Evolutionary conservation across 1,140 invertebrate genomes (phyloP).

Genomic region (Lanistes nyassanus): DNA sequence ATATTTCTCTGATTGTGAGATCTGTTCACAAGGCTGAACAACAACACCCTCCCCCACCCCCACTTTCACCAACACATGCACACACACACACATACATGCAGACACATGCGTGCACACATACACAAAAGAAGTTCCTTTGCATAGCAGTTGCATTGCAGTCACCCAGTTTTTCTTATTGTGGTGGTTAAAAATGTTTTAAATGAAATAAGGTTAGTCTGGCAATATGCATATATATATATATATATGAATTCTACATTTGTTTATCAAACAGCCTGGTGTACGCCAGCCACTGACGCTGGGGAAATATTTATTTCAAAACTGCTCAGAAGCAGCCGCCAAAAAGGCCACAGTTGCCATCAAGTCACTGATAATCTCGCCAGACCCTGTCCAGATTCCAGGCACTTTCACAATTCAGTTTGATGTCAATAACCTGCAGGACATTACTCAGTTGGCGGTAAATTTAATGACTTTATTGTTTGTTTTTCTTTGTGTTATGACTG

Average conservation of each 20-base stretch:
- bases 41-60: not conserved
- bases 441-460: not conserved
- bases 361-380: not conserved
- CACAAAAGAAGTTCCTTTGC: too few relatives aligned
- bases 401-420: not conserved
- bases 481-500: not conserved
- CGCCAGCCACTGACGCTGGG: not conserved
- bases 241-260: too few relatives aligned
- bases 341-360: not conserved
- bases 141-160: too few relatives aligned
- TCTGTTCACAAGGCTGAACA: too few relatives aligned
- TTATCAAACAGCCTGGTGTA: too few relatives aligned
- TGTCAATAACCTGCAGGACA: not conserved
- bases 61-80: not conserved
- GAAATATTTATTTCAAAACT: not conserved
- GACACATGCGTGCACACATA: too few relatives aligned
- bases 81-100: conserved; percentile 9
- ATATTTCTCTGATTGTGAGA: too few relatives aligned
- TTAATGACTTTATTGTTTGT: not conserved
- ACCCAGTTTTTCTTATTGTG: too few relatives aligned
- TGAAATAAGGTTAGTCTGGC: too few relatives aligned
- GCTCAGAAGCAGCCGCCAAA: not conserved
- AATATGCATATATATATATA: too few relatives aligned
- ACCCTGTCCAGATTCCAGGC: not conserved
- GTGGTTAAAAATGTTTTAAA: too few relatives aligned